phyloP scores from a whole-genome alignment of 2,113 vertebrate species.

The Camelus bactrianus region DNA sequence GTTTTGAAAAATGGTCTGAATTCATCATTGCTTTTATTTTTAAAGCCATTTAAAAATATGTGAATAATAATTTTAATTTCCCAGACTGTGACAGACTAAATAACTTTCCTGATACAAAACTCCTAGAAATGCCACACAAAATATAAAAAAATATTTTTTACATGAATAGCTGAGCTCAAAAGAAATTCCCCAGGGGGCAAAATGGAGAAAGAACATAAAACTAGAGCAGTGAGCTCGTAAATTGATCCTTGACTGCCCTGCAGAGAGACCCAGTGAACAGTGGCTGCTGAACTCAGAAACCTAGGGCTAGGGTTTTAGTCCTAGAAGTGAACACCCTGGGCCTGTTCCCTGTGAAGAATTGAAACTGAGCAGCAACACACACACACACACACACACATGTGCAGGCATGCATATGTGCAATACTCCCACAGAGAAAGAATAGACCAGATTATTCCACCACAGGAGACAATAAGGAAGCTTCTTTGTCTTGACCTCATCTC shows the following conservation, averaged over 20 bases:
- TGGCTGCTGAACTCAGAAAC: background rate
- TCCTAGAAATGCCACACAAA: slow-evolving; percentile 25
- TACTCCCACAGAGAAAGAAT: background rate
- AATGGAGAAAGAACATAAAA: background rate
- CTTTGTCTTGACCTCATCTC: background rate
- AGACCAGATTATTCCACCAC: background rate
- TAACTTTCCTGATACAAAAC: slow-evolving; percentile 37
- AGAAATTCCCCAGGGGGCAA: background rate
- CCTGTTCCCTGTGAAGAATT: background rate
- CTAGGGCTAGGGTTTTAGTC: background rate
- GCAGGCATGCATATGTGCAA: background rate
- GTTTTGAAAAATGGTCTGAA: slow-evolving; percentile 11
- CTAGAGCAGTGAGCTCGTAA: background rate
- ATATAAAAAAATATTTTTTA: slow-evolving; percentile 9
- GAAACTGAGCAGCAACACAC: background rate
- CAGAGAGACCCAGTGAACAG: background rate
- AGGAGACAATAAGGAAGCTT: background rate
- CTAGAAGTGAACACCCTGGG: background rate
- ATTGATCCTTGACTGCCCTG: background rate
- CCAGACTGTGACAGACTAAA: background rate
- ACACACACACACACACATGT: background rate
- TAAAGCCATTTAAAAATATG: slow-evolving; percentile 37
- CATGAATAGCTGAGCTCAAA: background rate
- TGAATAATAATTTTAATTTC: background rate
- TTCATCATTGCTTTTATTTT: slow-evolving; percentile 39